Percentiles rank a stretch among this genome's conserved stretches.
Conservation (phyloP, 2,888 invertebrate species). For the Chydorus sphaericus region DNA sequence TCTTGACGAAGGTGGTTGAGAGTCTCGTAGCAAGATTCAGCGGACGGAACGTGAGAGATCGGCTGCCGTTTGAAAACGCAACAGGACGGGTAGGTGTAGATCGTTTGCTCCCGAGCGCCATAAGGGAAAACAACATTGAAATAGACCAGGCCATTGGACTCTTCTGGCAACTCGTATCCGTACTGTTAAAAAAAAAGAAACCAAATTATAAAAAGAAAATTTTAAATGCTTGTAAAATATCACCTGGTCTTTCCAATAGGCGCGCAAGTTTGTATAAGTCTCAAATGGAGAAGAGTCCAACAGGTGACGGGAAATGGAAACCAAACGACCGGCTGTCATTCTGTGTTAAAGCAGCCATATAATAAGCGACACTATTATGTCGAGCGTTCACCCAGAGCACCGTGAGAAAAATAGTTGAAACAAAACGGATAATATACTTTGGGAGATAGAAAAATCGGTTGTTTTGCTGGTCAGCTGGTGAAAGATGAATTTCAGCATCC, state of each 20-base stretch:
- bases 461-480: neutral
- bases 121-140: neutral
- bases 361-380: no score
- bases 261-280: neutral
- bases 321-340: neutral
- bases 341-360: neutral
- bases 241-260: conserved; percentile 7
- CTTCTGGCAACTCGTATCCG: neutral
- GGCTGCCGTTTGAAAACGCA: neutral
- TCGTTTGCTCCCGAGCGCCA: neutral
- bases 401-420: neutral
- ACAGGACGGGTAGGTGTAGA: conserved; percentile 6
- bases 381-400: no score
- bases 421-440: neutral
- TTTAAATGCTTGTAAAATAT: neutral
- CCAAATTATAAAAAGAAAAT: neutral
- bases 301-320: neutral
- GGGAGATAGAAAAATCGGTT: neutral
- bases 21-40: neutral
- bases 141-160: neutral
- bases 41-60: neutral
- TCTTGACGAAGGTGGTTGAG: neutral
- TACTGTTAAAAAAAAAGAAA: neutral
- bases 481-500: neutral
- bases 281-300: neutral